These are phyloP conservation scores for Bradysia coprophila DNA, from an alignment of 1,140 invertebrate species.

Conservation along the genomic window DNA sequence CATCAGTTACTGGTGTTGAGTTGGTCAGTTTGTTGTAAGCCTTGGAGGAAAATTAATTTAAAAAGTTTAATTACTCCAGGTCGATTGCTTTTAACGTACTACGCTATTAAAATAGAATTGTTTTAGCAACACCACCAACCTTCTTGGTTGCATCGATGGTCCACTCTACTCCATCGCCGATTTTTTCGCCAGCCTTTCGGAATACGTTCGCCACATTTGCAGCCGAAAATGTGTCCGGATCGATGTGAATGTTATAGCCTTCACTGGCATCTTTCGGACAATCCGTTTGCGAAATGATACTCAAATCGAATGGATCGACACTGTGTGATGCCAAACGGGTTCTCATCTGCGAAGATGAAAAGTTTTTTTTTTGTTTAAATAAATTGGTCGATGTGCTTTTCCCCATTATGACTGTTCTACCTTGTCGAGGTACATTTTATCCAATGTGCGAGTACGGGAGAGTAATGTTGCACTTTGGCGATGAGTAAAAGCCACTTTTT, in stretches of 20 bases:
- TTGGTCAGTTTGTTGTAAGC: too few relatives aligned
- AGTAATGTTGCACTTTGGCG: slow-evolving; percentile 59
- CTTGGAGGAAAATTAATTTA: too few relatives aligned
- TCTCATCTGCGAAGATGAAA: slow-evolving; percentile 30
- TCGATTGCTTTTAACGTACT: too few relatives aligned
- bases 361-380: too few relatives aligned
- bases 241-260: slow-evolving; percentile 48
- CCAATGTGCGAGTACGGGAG: slow-evolving; percentile 44
- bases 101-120: not conserved
- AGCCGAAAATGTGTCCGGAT: slow-evolving; percentile 52
- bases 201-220: slow-evolving; percentile 47
- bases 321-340: slow-evolving; percentile 34
- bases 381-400: too few relatives aligned
- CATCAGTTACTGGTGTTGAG: too few relatives aligned
- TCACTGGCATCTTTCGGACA: slow-evolving; percentile 33
- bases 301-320: slow-evolving; percentile 54
- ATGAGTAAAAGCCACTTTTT: slow-evolving; percentile 46
- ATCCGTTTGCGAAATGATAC: slow-evolving; percentile 46
- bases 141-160: slow-evolving; percentile 28
- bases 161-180: slow-evolving; percentile 35
- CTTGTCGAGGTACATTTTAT: slow-evolving; percentile 45
- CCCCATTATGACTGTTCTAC: too few relatives aligned
- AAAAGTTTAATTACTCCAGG: too few relatives aligned
- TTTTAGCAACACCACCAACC: slow-evolving; percentile 8
- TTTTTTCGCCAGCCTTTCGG: slow-evolving; percentile 47